Evolutionary conservation across 92 coral and sea anemone species (phyloP).

Genomic region (Diadumene lineata): DNA sequence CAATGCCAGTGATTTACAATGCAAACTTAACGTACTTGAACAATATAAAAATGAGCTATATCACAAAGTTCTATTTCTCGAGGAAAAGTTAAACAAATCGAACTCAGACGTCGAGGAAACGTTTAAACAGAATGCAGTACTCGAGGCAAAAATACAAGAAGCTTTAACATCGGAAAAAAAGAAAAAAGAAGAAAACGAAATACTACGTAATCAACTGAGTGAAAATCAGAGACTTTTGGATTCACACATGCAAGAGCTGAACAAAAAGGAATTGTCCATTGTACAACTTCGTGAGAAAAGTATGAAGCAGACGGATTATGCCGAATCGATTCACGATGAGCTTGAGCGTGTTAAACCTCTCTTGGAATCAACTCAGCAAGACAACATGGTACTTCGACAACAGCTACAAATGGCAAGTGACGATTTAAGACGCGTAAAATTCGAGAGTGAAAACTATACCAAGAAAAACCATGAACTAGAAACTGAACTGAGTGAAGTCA

Average conservation of each 20-base stretch:
- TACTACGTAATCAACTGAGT: conserved; percentile 35
- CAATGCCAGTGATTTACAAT: conserved; percentile 57
- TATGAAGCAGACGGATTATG: conserved; percentile 31
- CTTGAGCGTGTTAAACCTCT: conserved; percentile 24
- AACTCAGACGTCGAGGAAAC: conserved; percentile 42
- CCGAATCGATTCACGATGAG: conserved; percentile 48
- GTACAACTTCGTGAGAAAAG: conserved; percentile 56
- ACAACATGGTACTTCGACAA: conserved; percentile 38
- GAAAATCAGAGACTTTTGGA: conserved; percentile 44
- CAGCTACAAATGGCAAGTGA: conserved; percentile 35
- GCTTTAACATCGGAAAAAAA: not conserved
- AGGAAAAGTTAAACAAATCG: conserved; percentile 49
- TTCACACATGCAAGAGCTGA: conserved; percentile 27
- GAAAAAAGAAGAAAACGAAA: conserved; percentile 25
- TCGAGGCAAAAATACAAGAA: conserved; percentile 36
- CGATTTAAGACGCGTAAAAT: conserved; percentile 26
- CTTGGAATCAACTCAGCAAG: conserved; percentile 52
- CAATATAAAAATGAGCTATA: conserved; percentile 60
- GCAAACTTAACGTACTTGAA: conserved; percentile 55
- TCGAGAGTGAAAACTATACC: conserved; percentile 40
- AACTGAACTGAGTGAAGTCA: conserved; percentile 42
- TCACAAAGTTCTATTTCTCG: conserved; percentile 48
- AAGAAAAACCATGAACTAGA: conserved; percentile 79
- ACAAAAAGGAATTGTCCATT: conserved; percentile 35
- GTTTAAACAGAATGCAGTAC: conserved; percentile 21